Evolutionary conservation across 2,113 vertebrate species (phyloP).

Genomic region (Verasper variegatus): DNA sequence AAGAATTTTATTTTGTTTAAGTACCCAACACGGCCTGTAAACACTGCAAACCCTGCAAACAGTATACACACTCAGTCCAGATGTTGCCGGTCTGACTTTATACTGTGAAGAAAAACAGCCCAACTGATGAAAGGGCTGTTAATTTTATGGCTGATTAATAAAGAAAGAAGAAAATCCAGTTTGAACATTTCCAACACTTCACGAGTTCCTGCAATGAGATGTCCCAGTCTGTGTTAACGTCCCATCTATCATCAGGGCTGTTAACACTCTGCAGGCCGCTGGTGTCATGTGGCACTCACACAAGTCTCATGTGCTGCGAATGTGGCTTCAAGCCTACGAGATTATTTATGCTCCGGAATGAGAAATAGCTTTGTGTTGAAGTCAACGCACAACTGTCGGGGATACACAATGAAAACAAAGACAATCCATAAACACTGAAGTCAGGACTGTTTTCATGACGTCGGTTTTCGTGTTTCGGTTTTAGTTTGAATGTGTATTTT

Average conservation of each 20-base stretch:
- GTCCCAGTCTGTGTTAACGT: constrained; percentile 42
- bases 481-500: constrained; percentile 13
- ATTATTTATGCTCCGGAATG: constrained; percentile 46
- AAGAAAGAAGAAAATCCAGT: neutral
- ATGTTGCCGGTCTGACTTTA: constrained; percentile 8
- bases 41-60: constrained; percentile 17
- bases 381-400: constrained; percentile 11
- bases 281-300: constrained; percentile 39
- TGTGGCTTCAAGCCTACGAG: constrained; percentile 29
- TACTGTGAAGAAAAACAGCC: neutral
- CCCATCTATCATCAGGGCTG: constrained; percentile 42
- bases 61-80: constrained; percentile 7
- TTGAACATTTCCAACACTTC: constrained; percentile 7
- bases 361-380: constrained; percentile 24
- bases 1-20: constrained; percentile 1
- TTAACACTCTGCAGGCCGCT: constrained; percentile 25
- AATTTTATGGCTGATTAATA: neutral
- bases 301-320: constrained; percentile 26
- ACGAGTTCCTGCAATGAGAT: constrained; percentile 7
- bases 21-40: constrained; percentile 7
- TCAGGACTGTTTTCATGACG: constrained; percentile 28
- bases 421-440: constrained; percentile 34
- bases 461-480: neutral
- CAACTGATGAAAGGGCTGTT: neutral
- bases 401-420: constrained; percentile 22